A percentile compares a stretch with the other conserved stretches of the same genome.
Evolutionary conservation across 2,888 invertebrate species (phyloP).

Genomic region (Andrena flavipes): DNA sequence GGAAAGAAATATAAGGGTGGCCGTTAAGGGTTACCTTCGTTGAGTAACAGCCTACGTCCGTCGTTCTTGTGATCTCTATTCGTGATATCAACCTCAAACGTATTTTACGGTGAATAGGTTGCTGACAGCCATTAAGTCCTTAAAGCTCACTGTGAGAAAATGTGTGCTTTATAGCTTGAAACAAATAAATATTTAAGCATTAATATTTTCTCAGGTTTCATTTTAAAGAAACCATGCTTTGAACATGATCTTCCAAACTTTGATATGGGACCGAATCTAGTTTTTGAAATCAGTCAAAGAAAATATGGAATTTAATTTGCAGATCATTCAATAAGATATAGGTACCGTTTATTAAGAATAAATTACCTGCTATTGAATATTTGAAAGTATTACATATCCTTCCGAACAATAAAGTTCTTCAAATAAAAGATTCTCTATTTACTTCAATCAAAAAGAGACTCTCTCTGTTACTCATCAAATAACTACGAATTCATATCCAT

Average conservation of each 20-base stretch:
- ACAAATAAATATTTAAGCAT: not conserved
- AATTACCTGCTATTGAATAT: no score
- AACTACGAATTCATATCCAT: no score
- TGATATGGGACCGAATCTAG: no score
- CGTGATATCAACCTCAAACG: constrained; percentile 21
- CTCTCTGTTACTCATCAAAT: no score
- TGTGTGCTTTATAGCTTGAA: not conserved
- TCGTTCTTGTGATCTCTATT: constrained; percentile 14
- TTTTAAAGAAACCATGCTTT: not conserved
- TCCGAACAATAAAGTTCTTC: no score
- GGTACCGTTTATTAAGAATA: no score
- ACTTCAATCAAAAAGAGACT: no score
- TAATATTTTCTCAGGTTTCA: not conserved
- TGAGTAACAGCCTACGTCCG: constrained; percentile 32
- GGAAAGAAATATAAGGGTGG: constrained; percentile 34
- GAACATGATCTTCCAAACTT: not conserved
- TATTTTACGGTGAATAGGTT: constrained; percentile 21
- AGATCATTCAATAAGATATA: no score
- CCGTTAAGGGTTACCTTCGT: constrained; percentile 42
- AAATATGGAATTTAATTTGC: no score
- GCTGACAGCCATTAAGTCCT: constrained; percentile 5
- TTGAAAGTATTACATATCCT: no score
- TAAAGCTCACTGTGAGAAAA: not conserved
- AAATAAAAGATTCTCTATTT: no score
- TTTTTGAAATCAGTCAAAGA: no score